These are phyloP conservation scores for Nipponacmea schrenckii DNA, from an alignment of 2,888 invertebrate genomes.

Conservation along the genomic window DNA sequence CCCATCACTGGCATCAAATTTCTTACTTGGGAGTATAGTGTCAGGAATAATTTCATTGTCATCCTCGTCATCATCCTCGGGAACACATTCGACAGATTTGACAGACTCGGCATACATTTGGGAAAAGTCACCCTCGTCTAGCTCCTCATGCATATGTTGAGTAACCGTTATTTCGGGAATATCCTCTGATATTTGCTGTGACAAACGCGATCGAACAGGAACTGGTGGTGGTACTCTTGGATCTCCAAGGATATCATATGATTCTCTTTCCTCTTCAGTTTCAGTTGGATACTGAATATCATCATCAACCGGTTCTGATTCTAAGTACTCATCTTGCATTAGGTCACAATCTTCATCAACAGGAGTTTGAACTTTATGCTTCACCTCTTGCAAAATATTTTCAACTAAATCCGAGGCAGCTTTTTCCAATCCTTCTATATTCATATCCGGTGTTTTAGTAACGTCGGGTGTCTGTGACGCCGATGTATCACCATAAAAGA, in stretches of 20 bases:
- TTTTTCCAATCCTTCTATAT: conserved; percentile 44
- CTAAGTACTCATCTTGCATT: conserved; percentile 18
- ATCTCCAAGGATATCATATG: neutral
- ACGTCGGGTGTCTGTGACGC: conserved; percentile 10
- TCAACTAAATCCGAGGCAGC: conserved; percentile 60
- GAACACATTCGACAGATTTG: conserved; percentile 27
- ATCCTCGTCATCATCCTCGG: conserved; percentile 38
- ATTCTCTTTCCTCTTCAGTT: conserved; percentile 14
- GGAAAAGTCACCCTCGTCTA: conserved; percentile 48
- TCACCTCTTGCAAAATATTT: conserved; percentile 59
- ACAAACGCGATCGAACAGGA: conserved; percentile 11
- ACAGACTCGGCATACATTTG: neutral
- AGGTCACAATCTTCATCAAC: conserved; percentile 27
- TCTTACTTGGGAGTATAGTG: conserved; percentile 5
- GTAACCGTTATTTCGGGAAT: conserved; percentile 76
- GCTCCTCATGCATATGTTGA: conserved; percentile 71
- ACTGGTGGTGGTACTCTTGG: conserved; percentile 13
- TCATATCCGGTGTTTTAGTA: conserved; percentile 17
- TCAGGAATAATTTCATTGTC: conserved; percentile 17
- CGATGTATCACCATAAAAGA: conserved; percentile 39
- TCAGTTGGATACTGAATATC: neutral
- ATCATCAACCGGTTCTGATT: neutral
- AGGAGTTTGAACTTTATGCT: conserved; percentile 45
- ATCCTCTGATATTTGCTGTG: conserved; percentile 57
- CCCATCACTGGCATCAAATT: neutral